phyloP scores from a whole-genome alignment of 2,888 invertebrate genomes.

The Parapristionchus giblindavisi region DNA sequence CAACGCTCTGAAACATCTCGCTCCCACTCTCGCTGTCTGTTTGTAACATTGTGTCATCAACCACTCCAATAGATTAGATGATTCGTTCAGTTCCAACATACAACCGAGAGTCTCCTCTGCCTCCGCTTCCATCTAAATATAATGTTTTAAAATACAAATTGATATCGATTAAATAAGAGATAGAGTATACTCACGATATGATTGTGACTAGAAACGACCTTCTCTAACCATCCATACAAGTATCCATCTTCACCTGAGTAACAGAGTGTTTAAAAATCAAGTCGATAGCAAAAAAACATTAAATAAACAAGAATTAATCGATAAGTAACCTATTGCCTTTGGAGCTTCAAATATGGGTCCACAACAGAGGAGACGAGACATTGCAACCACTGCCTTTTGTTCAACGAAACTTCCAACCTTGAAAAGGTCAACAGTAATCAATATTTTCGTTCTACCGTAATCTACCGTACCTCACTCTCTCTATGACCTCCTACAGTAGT shows the following conservation, averaged over 20 bases:
- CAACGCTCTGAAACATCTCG: conserved; percentile 38
- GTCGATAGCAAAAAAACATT: no score
- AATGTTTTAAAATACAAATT: background rate
- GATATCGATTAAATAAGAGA: background rate
- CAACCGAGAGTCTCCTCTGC: conserved; percentile 92
- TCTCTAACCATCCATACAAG: conserved; percentile 91
- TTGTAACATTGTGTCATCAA: conserved; percentile 95
- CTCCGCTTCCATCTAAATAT: conserved; percentile 83
- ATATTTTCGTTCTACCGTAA: background rate
- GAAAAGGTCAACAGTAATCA: background rate
- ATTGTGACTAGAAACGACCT: conserved; percentile 86
- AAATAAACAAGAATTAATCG: background rate
- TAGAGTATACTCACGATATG: conserved; percentile 62
- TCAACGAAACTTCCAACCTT: conserved; percentile 71
- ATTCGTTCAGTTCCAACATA: conserved; percentile 89
- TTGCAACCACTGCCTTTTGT: conserved; percentile 79
- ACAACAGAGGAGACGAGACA: conserved; percentile 93
- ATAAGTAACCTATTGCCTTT: conserved; percentile 47
- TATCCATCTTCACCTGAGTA: conserved; percentile 77
- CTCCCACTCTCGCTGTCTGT: conserved; percentile 37
- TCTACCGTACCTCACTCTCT: conserved; percentile 38
- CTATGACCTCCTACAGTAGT: conserved; percentile 38
- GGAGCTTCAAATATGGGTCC: conserved; percentile 88
- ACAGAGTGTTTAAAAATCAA: conserved; percentile 80
- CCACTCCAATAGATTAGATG: conserved; percentile 90